Evolutionary conservation across 1,140 invertebrate species (phyloP), one percentile per base, ranked within the genome.

Genomic region (Hypothenemus hampei): DNA sequence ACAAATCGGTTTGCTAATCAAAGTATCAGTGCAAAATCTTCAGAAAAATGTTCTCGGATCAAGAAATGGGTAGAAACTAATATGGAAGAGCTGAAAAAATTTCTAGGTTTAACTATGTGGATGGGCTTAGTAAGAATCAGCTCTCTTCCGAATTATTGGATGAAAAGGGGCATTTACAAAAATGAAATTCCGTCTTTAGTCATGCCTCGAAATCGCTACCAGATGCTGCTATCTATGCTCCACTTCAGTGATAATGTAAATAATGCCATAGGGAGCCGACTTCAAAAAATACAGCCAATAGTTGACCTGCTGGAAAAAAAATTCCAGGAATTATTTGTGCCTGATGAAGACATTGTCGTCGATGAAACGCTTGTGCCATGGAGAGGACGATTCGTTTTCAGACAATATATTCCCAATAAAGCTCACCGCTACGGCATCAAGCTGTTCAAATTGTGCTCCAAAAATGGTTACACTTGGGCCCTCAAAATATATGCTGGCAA

Each of bases 381-480:
- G 21, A 63, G 62, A 58, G 64, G 29, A 20, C n/a, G 16, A n/a
- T 11, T 69, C 13, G 6, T 48, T n/a, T 60, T 67, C 21, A 63
- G 65, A 57, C 63, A 69, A 53, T 66, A 67, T 52, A 63, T 63
- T n/a, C 62, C 59, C 11, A 65, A 62, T 47, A 67, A 69, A 49
- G 37, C 51, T 2, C 61, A 66, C 51, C 39, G 60, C 50, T 67
- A 67, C 50, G 65, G 60, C 5, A 66, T 65, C 7, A 68, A 69
- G 24, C 33, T 69, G 10, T 69, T 64, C 51, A 56, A 65, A 26
- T 50, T 66, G 20, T 67, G 62, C 21, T 36, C 47, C 10, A 41
- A 33, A 15, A 23, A 44, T 22, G 53, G 58, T 11, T 58, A 63
- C 24, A 59, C 61, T 19, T 51, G 59, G 11, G 54, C 56, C 18